Evolutionary conservation across 2,113 vertebrate genomes (phyloP), one percentile per base, ranked within the genome.

Genomic region (Bagarius yarrelli): DNA sequence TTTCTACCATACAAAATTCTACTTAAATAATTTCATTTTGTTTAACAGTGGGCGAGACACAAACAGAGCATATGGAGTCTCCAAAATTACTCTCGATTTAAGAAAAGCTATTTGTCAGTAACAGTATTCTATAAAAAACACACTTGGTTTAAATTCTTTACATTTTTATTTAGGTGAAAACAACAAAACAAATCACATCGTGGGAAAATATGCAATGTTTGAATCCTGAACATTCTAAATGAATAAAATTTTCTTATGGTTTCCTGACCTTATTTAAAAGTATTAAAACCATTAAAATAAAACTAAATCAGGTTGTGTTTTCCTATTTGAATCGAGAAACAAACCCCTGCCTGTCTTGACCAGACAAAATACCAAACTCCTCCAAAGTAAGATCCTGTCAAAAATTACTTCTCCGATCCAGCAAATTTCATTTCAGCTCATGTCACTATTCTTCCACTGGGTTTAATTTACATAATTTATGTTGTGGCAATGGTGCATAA

Each of bases 401-500:
- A 55, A 79, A 56, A 30, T 11, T 27, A 69, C 40, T 50, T 27
- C 52, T 44, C 15, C 32, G 52, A 79, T 55, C 16, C 9, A 79
- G 5, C 25, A 9, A 23, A 14, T 50, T 16, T 72, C 13, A 55
- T 73, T 55, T 55, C 18, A 34, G 1, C 50, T 21, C 18, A 23
- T 73, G 32, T 32, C 19, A 73, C 21, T 15, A 55, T 19, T 25
- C 1, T 34, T 32, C 25, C 19, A 34, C 50, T 55, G 50, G 50
- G 25, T 12, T 44, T 71, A 16, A 71, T 16, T 13, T 4, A 71
- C 44, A 47, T 47, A 47, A 47, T 8, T 44, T 53, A 63, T 67
- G 27, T 63, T 50, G 50, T 19, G 12, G 59, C 55, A 82, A 55
- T 60, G 53, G 57, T 86, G 83, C 80, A 86, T 84, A 86, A 80